Base-by-base conservation (phyloP, 2,797 vertebrate species). In the Meda fulgida region DNA sequence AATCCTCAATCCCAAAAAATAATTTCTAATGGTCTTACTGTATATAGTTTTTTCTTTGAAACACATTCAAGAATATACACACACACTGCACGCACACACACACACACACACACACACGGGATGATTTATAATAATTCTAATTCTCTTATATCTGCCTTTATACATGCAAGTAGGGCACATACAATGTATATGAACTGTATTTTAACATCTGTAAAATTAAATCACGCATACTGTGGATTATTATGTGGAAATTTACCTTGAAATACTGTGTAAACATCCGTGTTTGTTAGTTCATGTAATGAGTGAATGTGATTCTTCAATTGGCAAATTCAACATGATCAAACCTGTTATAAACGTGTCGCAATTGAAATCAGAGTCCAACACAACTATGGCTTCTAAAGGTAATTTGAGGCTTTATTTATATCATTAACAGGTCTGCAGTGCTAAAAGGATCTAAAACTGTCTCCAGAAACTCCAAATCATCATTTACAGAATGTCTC, bases 401-500 rank as follows among this genome's bases (percentile, higher is more conserved):
- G 13, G 10, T 80, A 48, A 13, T 29, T 13, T 14, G 66, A 31
- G 43, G 11, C 26, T 18, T 19, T 38, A 11, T 69, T 67, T 26
- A 69, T 69, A 80, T 73, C 10, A 43, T 72, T 60, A 43, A 11
- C 67, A 58, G 66, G 38, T 72, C 69, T 48, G n/a, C 72, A 34
- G 19, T 6, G 53, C 31, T 16, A 60, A 29, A 19, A 19, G 7
- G 40, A 65, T 36, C 38, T 51, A 66, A 75, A 75, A 26, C 3
- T 1, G 11, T 58, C 13, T 75, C 21, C 8, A 36, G 21, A 48
- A 46, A 58, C 36, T 78, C 16, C 1, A 26, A 78, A 78, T 60
- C 60, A 36, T 78, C 23, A 60, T 78, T 78, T 78, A 58, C 76
- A 78, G 53, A 76, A 53, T 43, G 85, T 76, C 85, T 85, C 84